phyloP scores from a whole-genome alignment of 2,113 vertebrate genomes.

The Siphamia tubifer region DNA sequence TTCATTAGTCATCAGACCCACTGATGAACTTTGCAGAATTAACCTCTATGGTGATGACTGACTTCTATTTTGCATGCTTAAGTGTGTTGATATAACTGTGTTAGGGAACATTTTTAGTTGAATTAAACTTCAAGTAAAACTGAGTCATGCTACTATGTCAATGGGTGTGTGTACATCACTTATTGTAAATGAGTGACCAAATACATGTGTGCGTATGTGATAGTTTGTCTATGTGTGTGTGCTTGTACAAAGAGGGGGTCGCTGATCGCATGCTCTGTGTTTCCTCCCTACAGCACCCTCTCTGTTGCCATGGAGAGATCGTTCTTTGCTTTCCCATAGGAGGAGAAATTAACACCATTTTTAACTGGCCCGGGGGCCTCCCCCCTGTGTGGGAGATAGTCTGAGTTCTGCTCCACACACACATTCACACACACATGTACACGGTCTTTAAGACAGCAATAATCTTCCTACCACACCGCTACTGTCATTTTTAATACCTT shows the following conservation, averaged over 20 bases:
- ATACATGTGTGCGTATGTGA: slow-evolving; percentile 23
- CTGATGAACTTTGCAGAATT: not conserved
- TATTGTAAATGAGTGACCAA: slow-evolving; percentile 16
- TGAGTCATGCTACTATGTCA: not conserved
- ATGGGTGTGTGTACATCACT: not conserved
- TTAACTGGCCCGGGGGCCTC: slow-evolving; percentile 83
- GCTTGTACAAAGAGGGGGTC: slow-evolving; percentile 75
- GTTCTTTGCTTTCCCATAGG: slow-evolving; percentile 85
- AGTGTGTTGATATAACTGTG: not conserved
- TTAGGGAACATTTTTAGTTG: slow-evolving; percentile 37
- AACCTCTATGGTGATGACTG: not conserved
- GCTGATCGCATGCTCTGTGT: slow-evolving; percentile 78
- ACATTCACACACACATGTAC: slow-evolving; percentile 15
- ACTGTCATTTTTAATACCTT: slow-evolving; percentile 67
- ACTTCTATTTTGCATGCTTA: not conserved
- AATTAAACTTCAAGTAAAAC: not conserved
- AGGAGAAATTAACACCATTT: slow-evolving; percentile 87
- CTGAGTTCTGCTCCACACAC: slow-evolving; percentile 64
- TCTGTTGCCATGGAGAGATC: slow-evolving; percentile 85
- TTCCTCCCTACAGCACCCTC: slow-evolving; percentile 82
- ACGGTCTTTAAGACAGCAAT: slow-evolving; percentile 50
- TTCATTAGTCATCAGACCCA: not conserved
- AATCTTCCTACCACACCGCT: slow-evolving; percentile 57
- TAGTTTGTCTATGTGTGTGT: slow-evolving; percentile 33
- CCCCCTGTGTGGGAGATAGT: slow-evolving; percentile 79